Base-by-base conservation (phyloP, 2,888 invertebrate genomes). In the Sarcophaga caerulescens region DNA sequence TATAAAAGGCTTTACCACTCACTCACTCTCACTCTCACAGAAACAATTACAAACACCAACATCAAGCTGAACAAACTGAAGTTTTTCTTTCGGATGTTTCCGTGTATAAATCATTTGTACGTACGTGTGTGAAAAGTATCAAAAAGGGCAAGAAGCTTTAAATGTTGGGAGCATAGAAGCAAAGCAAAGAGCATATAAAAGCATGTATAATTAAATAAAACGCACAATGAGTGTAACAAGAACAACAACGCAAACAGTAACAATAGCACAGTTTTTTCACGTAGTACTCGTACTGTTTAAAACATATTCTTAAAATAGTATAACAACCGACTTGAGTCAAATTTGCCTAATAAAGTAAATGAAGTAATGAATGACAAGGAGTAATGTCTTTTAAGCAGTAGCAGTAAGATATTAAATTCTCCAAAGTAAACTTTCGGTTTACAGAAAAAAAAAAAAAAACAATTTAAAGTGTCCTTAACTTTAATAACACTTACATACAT, bases 201-300 rank as follows among this genome's bases (percentile, higher is more conserved):
- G 60, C 17, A 11, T 10, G 23, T 47, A 70, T 70, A 70, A 52
- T 57, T 52, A n/a, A 70, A 52, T 70, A 5, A 52, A 52, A 70
- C 52, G 17, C 23, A 52, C 69, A 35, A 35, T 35, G 35, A 35
- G 10, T 2, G 10, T 2, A 35, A 35, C 35, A 35, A 35, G 0
- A 35, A 8, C 1, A 35, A 35, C 8, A 35, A 35, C 35, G 10
- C 8, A 1, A 35, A 35, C 35, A 8, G 3, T 35, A 35, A 35
- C 35, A 35, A 8, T 35, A 35, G 8, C 10, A 17, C 23, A 35
- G 35, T 1, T 23, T 69, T 47, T 23, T 23, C 21, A 66, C 44
- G 19, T 44, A 19, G n/a, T 17, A 65, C 63, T 25, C 23, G 25
- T 10, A 62, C 2, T 4, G 23, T 11, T 5, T 17, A 25, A n/a